Conservation (phyloP, 2,113 vertebrate genomes). For the Trichechus manatus region DNA sequence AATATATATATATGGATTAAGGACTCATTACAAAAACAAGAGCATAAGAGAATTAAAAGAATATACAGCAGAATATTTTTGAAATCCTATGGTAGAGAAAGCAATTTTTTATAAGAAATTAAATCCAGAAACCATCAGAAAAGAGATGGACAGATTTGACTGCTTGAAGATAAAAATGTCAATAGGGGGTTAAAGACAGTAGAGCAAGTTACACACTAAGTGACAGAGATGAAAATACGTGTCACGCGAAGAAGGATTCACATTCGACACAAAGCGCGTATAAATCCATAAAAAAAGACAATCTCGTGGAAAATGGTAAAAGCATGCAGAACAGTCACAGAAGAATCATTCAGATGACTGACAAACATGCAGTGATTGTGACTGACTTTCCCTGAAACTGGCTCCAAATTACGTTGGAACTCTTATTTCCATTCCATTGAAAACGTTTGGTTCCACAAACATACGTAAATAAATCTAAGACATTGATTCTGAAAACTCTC, state of each 20-base stretch:
- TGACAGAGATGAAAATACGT: too few relatives aligned
- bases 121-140: not conserved
- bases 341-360: not conserved
- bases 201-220: not conserved
- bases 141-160: not conserved
- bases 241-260: fast-evolving
- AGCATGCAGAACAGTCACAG: not conserved
- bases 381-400: not conserved
- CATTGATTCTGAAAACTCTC: not conserved
- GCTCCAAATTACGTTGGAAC: not conserved
- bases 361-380: not conserved
- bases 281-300: fast-evolving
- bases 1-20: not conserved
- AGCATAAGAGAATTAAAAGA: not conserved
- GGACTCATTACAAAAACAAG: not conserved
- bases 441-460: not conserved
- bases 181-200: not conserved
- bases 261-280: fast-evolving
- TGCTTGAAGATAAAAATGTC: not conserved
- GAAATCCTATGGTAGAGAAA: not conserved
- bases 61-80: not conserved
- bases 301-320: fast-evolving
- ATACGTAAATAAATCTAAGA: not conserved
- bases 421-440: not conserved
- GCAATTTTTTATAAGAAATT: not conserved